Evolutionary conservation across 2,113 vertebrate species (phyloP).

Genomic region (Oncorhynchus tshawytscha): DNA sequence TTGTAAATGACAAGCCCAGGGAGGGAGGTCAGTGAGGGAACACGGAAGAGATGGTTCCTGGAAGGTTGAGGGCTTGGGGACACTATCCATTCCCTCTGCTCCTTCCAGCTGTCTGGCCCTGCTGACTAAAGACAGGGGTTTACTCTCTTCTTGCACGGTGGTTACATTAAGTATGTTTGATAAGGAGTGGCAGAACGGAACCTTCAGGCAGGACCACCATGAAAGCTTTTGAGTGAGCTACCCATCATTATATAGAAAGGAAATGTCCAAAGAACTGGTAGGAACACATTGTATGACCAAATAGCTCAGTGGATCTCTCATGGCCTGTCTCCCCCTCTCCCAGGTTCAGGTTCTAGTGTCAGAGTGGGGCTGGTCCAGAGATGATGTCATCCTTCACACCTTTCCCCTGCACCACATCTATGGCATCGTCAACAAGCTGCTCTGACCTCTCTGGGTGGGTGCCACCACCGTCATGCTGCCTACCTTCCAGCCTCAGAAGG

Average conservation of each 20-base stretch:
- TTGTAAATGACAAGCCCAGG: constrained; percentile 20
- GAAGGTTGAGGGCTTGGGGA: background rate
- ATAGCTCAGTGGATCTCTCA: constrained; percentile 1
- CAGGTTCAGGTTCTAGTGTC: constrained; percentile 87
- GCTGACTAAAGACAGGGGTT: too few species aligned
- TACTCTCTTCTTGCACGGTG: too few species aligned
- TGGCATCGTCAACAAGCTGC: constrained; percentile 90
- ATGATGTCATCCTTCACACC: constrained; percentile 90
- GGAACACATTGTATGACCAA: background rate
- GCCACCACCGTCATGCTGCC: constrained; percentile 93
- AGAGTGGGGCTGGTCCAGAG: constrained; percentile 87
- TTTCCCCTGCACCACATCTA: constrained; percentile 93
- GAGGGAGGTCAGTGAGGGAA: background rate
- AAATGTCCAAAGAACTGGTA: too few species aligned
- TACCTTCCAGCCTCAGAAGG: constrained; percentile 84
- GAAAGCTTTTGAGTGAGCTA: background rate
- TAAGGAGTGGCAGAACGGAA: too few species aligned
- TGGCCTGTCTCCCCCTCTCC: background rate
- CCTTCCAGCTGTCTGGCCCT: too few species aligned
- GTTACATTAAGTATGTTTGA: too few species aligned
- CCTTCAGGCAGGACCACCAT: background rate
- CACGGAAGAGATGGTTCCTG: background rate
- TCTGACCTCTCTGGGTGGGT: constrained; percentile 93
- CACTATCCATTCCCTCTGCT: too few species aligned
- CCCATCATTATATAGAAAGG: too few species aligned